Evolutionary conservation across 2,797 vertebrate genomes (phyloP).

Genomic region (Champsocephalus gunnari): DNA sequence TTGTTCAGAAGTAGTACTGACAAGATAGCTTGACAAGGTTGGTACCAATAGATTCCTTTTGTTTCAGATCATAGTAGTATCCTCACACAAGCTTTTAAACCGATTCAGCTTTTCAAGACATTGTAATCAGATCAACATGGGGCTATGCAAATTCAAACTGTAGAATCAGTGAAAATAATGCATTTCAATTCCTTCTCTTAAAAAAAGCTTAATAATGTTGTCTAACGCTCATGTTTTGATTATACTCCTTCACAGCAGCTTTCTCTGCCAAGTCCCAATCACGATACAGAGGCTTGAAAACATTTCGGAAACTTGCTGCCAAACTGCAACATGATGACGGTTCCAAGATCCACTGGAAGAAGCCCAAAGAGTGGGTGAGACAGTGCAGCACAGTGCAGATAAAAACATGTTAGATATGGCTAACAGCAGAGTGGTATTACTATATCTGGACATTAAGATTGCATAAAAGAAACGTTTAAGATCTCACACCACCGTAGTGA

Average conservation of each 20-base stretch:
- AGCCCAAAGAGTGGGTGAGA: conserved; percentile 22
- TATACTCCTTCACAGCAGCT: conserved; percentile 20
- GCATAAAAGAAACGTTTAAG: not conserved
- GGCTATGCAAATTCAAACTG: conserved; percentile 1
- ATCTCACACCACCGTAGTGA: not conserved
- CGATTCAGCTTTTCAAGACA: too few relatives aligned
- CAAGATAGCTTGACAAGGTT: too few relatives aligned
- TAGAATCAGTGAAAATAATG: conserved; percentile 21
- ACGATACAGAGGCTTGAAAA: conserved; percentile 34
- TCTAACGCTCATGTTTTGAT: conserved; percentile 33
- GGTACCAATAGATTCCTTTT: too few relatives aligned
- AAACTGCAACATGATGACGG: conserved; percentile 40
- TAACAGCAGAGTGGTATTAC: not conserved
- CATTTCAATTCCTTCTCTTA: not conserved
- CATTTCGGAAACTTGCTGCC: conserved; percentile 18
- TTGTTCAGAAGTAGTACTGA: too few relatives aligned
- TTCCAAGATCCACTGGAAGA: conserved; percentile 22
- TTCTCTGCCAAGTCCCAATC: conserved; percentile 39
- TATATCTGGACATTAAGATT: not conserved
- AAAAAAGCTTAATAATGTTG: conserved; percentile 19
- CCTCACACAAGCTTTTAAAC: too few relatives aligned
- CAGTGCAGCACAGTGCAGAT: not conserved
- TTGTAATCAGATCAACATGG: too few relatives aligned
- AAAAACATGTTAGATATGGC: not conserved
- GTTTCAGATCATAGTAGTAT: too few relatives aligned